Conservation (phyloP, 2,888 invertebrate genomes). For the Zootermopsis nevadensis region DNA sequence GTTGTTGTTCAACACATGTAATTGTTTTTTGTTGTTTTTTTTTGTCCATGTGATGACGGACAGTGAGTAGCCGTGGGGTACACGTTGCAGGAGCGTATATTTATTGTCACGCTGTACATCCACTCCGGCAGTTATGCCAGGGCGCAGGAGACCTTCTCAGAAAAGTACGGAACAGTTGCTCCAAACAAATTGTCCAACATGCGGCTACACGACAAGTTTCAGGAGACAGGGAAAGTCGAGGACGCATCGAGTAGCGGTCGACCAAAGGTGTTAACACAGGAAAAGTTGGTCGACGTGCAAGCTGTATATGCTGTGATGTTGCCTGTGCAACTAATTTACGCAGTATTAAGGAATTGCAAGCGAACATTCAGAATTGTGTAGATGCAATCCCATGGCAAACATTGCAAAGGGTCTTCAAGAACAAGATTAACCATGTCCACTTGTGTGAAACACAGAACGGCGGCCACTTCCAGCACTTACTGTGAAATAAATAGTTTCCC, state of each 20-base stretch:
- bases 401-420: too few species aligned
- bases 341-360: too few species aligned
- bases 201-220: too few species aligned
- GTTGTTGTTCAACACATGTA: background rate
- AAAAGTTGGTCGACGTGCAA: background rate
- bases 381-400: too few species aligned
- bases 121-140: background rate
- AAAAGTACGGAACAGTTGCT: background rate
- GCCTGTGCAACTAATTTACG: too few species aligned
- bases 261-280: background rate
- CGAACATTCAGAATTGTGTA: too few species aligned
- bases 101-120: background rate
- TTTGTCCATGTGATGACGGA: background rate
- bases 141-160: background rate
- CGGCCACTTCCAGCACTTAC: too few species aligned
- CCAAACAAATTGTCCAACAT: conserved; percentile 30
- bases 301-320: conserved; percentile 7
- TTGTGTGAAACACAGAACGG: too few species aligned
- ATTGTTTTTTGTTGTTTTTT: too few species aligned
- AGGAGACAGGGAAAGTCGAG: background rate
- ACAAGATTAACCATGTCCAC: too few species aligned
- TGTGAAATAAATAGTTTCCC: too few species aligned
- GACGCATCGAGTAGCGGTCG: conserved; percentile 4
- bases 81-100: background rate
- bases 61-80: background rate